Conservation (phyloP, 2,888 invertebrate genomes). For the Harpalus rufipes region DNA sequence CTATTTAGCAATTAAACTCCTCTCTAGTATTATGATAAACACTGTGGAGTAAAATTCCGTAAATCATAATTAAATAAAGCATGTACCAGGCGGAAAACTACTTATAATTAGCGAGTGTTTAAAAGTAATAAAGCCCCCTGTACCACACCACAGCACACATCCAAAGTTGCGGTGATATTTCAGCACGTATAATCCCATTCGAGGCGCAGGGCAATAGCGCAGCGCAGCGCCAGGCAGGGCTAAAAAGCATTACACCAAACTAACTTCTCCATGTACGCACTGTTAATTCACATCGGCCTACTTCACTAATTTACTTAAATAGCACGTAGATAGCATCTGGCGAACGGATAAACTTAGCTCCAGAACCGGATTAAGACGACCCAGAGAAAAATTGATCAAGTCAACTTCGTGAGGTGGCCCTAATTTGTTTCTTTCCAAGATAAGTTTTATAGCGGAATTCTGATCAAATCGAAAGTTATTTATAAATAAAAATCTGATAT, state of each 20-base stretch:
- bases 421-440: no score
- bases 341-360: slow-evolving; percentile 7
- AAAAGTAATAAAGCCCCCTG: slow-evolving; percentile 38
- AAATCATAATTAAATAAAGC: slow-evolving; percentile 50
- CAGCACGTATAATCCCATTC: slow-evolving; percentile 29
- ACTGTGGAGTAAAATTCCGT: not conserved
- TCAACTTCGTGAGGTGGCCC: not conserved
- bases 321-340: slow-evolving; percentile 55
- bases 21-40: not conserved
- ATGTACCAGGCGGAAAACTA: slow-evolving; percentile 26
- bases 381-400: not conserved
- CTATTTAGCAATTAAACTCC: not conserved
- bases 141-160: slow-evolving; percentile 28
- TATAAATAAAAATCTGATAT: no score
- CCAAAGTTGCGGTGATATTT: slow-evolving; percentile 40
- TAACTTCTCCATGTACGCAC: slow-evolving; percentile 42
- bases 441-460: no score
- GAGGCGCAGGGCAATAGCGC: not conserved
- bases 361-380: not conserved
- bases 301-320: slow-evolving; percentile 56
- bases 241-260: slow-evolving; percentile 47
- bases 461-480: no score
- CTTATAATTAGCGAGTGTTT: slow-evolving; percentile 51
- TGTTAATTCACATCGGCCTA: slow-evolving; percentile 55
- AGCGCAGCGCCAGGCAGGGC: not conserved